These are phyloP conservation scores for Peromyscus californicus DNA, from an alignment of 2,113 vertebrate species.

Conservation along the genomic window DNA sequence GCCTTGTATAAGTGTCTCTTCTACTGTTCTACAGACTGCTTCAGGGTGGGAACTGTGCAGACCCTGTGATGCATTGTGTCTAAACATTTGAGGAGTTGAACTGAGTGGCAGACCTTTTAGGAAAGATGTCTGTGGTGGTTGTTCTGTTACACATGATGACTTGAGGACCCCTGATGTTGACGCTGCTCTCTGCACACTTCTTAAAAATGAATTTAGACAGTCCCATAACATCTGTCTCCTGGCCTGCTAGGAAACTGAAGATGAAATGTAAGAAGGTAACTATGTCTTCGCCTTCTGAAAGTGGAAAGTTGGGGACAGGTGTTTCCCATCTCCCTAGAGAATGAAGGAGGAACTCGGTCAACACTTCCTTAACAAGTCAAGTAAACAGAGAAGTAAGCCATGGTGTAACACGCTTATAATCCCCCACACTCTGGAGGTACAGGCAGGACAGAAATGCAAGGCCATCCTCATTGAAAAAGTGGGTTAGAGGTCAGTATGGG, in stretches of 20 bases:
- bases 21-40: neutral
- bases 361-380: neutral
- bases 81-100: conserved; percentile 14
- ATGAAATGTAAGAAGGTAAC: neutral
- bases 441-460: neutral
- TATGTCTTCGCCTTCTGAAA: conserved; percentile 29
- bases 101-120: neutral
- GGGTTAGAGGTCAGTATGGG: neutral
- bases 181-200: neutral
- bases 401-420: neutral
- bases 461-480: neutral
- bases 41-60: neutral
- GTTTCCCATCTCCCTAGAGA: neutral
- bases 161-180: neutral
- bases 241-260: neutral
- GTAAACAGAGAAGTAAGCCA: neutral
- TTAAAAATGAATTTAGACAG: conserved; percentile 36
- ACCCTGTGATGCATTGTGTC: neutral
- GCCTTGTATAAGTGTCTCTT: neutral
- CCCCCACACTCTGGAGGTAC: neutral
- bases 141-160: neutral
- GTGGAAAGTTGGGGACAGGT: neutral
- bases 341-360: neutral
- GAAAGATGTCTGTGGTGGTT: neutral
- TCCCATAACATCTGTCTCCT: neutral